Evolutionary conservation across 2,888 invertebrate species (phyloP).

Genomic region (Aleiodes alternator): DNA sequence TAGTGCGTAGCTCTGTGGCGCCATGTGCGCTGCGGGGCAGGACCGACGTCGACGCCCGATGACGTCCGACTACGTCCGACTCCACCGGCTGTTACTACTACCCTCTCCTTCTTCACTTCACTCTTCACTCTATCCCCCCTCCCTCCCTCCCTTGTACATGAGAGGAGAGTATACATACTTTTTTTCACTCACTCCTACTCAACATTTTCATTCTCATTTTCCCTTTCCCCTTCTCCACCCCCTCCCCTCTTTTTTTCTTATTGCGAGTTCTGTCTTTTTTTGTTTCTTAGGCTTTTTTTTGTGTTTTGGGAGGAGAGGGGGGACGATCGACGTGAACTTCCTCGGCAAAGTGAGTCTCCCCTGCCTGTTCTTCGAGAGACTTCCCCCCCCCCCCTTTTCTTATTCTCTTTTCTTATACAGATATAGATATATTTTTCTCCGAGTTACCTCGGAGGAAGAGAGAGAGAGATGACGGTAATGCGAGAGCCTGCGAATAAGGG

Average conservation of each 20-base stretch:
- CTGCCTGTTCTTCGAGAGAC: not conserved
- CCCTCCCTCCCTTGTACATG: not conserved
- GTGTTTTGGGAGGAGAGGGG: slow-evolving; percentile 9
- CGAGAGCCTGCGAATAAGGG: not conserved
- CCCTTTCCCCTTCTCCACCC: not conserved
- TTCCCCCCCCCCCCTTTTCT: not conserved
- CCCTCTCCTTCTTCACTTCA: not conserved
- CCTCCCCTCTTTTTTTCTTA: slow-evolving; percentile 26
- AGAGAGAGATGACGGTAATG: slow-evolving; percentile 16
- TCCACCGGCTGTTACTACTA: slow-evolving; percentile 50
- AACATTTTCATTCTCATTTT: not conserved
- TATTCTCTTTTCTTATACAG: no score
- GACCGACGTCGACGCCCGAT: slow-evolving; percentile 65
- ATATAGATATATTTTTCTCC: slow-evolving; percentile 21
- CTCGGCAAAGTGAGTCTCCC: slow-evolving; percentile 33
- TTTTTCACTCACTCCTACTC: slow-evolving; percentile 25
- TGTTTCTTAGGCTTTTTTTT: slow-evolving; percentile 14
- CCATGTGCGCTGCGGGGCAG: slow-evolving; percentile 52
- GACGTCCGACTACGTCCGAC: slow-evolving; percentile 62
- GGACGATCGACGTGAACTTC: slow-evolving; percentile 44
- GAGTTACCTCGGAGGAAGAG: slow-evolving; percentile 9
- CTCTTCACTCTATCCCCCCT: not conserved
- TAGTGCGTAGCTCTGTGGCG: slow-evolving; percentile 69
- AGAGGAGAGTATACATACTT: slow-evolving; percentile 9
- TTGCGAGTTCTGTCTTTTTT: slow-evolving; percentile 10